phyloP scores from a whole-genome alignment of 2,888 invertebrate genomes.

The Stegana nigrithorax region DNA sequence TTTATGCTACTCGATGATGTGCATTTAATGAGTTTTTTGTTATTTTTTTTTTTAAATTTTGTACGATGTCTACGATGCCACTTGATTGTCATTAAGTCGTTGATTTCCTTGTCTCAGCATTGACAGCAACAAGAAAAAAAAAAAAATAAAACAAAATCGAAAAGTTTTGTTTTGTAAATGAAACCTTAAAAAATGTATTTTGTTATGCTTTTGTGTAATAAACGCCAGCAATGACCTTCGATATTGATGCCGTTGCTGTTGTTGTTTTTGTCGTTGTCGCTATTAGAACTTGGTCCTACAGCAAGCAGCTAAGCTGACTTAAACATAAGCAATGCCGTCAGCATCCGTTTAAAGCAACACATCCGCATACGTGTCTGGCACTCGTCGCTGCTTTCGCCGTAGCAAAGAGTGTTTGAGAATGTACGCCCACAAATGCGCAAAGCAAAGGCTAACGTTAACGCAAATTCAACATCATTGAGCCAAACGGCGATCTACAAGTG shows the following conservation, averaged over 20 bases:
- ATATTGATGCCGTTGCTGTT: no score
- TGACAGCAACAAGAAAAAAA: no score
- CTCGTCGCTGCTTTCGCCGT: neutral
- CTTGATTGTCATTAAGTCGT: neutral
- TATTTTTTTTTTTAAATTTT: neutral
- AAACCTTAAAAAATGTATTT: neutral
- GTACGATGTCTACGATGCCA: neutral
- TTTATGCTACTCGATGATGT: neutral
- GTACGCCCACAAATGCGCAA: no score
- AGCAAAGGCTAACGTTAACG: no score
- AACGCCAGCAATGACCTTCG: neutral
- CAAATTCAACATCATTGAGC: no score
- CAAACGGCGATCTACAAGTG: no score
- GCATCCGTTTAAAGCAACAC: no score
- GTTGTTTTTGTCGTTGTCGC: no score
- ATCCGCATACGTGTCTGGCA: no score
- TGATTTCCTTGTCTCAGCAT: conserved; percentile 11
- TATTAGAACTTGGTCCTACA: no score
- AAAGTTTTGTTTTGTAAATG: neutral
- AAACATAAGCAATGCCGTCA: neutral
- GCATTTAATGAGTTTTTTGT: conserved; percentile 3
- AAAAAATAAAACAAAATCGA: no score
- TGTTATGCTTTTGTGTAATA: neutral
- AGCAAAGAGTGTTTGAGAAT: no score
- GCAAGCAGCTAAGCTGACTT: neutral